Base-by-base conservation (phyloP, 2,888 invertebrate genomes). In the Xanthorhoe spadicearia region DNA sequence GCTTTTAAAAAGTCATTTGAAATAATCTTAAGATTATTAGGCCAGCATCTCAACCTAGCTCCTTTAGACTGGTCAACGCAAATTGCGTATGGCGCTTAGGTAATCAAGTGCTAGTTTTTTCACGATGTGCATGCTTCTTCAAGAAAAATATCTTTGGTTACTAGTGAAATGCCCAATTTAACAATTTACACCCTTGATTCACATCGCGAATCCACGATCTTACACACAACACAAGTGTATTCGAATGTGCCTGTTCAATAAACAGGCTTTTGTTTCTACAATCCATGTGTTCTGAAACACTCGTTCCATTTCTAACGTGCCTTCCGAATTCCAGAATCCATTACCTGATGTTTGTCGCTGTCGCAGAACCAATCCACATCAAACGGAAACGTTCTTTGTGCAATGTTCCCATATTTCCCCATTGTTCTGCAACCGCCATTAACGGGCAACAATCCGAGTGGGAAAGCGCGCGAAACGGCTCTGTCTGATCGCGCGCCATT, bases 381-480 rank as follows among this genome's bases (percentile, higher is more conserved):
- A 90, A 91, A 90, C 87, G 87, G 80, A 79, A 84, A 82, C 77
- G 71, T 83, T 81, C 89, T 89, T 90, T 91, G 88, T 89, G 85
- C 79, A 82, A 80, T 83, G 83, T 82, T 82, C 80, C 79, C 80
- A 76, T 78, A 78, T 87, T 86, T 85, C 81, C 82, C 85, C 84
- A 90, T 91, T 91, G 90, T 91, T 90, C 87, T 82, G 82, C 76
- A 75, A 77, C 79, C 81, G 83, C 90, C 90, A 90, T 91, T 92
- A 91, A 83, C 82, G 86, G 85, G 86, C 85, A 85, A 86, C 89
- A 88, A 82, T 87, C 84, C 81, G 8, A 32, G 32, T 32, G 65
- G 64, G 64, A 83, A 84, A 84, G 83, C 83, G 83, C 86, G 86
- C 83, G 85, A 86, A 87, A 87, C 78, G 82, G 77, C 78, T 81